Percentiles rank a stretch among this genome's conserved stretches.
These are phyloP conservation scores for Cebus imitator DNA, from an alignment of 2,113 vertebrate genomes.

Conservation along the genomic window DNA sequence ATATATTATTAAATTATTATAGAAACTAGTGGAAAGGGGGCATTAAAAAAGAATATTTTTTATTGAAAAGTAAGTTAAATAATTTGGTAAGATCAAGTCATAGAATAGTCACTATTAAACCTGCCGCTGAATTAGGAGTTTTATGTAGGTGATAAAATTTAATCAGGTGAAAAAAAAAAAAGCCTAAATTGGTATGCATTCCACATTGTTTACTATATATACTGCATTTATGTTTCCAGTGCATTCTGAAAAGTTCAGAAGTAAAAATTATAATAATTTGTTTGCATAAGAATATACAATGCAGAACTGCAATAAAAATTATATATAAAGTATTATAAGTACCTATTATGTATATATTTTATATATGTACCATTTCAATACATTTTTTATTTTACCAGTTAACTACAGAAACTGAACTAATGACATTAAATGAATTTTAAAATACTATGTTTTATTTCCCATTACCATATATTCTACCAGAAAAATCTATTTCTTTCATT, in stretches of 20 bases:
- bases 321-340: background rate
- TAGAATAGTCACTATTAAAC: background rate
- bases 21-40: background rate
- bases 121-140: background rate
- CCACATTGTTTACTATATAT: background rate
- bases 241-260: background rate
- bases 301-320: background rate
- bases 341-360: background rate
- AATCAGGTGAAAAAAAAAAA: background rate
- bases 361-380: background rate
- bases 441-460: background rate
- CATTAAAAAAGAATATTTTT: background rate
- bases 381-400: background rate
- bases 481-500: background rate
- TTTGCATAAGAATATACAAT: background rate
- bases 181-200: background rate
- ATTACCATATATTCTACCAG: background rate
- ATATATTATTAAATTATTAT: background rate
- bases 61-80: background rate
- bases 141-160: background rate
- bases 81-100: background rate
- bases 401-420: background rate
- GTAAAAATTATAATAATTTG: background rate
- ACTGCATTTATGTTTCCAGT: background rate
- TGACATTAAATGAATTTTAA: background rate